Conservation (phyloP, 2,113 vertebrate genomes). For the Seriola quinqueradiata region DNA sequence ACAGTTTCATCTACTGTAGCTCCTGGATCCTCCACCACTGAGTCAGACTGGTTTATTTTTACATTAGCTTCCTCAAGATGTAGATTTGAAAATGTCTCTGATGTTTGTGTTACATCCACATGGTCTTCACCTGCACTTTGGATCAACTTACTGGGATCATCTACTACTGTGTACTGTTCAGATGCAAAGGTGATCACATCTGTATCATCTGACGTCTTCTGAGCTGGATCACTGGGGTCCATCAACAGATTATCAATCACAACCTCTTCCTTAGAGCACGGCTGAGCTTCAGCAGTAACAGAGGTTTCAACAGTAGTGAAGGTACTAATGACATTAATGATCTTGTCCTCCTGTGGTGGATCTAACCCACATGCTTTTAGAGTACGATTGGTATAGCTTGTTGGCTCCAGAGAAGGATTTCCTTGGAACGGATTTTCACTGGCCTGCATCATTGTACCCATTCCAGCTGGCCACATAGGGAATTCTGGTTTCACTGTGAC, state of each 20-base stretch:
- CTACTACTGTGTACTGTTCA: background rate
- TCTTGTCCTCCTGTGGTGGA: background rate
- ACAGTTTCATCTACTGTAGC: background rate
- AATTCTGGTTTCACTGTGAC: background rate
- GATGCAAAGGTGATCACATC: background rate
- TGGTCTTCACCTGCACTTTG: background rate
- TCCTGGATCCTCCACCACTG: background rate
- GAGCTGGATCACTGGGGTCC: background rate
- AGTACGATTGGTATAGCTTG: background rate
- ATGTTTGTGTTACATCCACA: constrained; percentile 2
- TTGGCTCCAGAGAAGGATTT: constrained; percentile 13
- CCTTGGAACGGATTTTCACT: constrained; percentile 27
- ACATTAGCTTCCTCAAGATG: background rate
- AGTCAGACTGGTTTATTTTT: background rate
- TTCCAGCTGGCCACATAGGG: background rate
- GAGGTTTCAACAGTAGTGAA: background rate
- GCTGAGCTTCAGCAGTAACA: background rate
- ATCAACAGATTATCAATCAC: background rate
- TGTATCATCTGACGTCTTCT: constrained; percentile 3
- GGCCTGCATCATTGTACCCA: background rate
- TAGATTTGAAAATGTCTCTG: background rate
- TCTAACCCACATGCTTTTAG: background rate
- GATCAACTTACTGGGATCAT: background rate
- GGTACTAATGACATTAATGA: background rate
- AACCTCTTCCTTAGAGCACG: background rate